Evolutionary conservation across 2,797 vertebrate species (phyloP), one percentile per base, ranked within the genome.

Genomic region (Darevskia mixta): DNA sequence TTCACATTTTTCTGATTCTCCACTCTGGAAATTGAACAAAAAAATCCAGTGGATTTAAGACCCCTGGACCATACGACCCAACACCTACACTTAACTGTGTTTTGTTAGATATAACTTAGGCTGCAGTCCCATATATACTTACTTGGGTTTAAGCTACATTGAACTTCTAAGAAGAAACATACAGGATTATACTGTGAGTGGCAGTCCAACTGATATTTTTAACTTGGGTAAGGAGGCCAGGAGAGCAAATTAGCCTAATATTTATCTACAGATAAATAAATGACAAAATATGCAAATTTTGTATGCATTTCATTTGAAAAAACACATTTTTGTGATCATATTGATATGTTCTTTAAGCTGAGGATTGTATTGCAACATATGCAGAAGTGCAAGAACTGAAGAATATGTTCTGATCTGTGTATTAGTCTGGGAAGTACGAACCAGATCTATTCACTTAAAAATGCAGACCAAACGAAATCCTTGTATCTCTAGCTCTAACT

Each of bases 1-100:
- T 43, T 2, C 7, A 41, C 0, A 0, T 0, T 77, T 43, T 45
- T 73, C 58, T 77, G 38, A 5, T 20, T 85, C 18, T 72, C 7
- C 2, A 27, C 64, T 79, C n/a, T 55, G 71, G 41, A 64, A 2
- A 66, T 23, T 18, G 5, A 55, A 55, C 71, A 15, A 61, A 82
- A 82, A 27, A 2, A 49, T 67, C 23, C 23, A 29, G 10, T 11
- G 8, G 43, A 23, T 71, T 10, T 43, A 67, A 8, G 49, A 55
- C 49, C 49, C 49, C 49, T 55, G 49, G 49, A 55, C 49, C 49
- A 55, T 55, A 55, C 3, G 49, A 55, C 13, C 49, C 49, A 1
- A 55, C 49, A 55, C 23, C 4, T 55, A 1, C 58, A 89, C 20
- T n/a, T 4, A 0, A 71, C 1, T 64, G 61, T 64, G 17, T 64